Conservation (phyloP, 2,888 invertebrate species). For the Nemotelus nigrinus region DNA sequence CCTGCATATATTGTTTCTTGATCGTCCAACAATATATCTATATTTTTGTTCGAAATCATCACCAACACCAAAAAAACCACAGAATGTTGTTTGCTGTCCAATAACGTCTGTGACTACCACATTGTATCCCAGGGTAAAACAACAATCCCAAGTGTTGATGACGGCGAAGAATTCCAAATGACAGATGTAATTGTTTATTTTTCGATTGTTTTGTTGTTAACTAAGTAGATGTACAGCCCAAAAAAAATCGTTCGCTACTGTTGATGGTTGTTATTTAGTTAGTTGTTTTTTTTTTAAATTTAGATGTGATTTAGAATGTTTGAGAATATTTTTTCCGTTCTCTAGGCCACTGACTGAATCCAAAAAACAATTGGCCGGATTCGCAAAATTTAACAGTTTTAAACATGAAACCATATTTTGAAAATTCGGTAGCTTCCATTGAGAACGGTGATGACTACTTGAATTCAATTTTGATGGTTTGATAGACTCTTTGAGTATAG, state of each 20-base stretch:
- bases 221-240: neutral
- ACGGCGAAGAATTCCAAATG: slow-evolving; percentile 85
- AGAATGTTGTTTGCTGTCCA: slow-evolving; percentile 74
- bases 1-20: too few relatives aligned
- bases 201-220: slow-evolving; percentile 36
- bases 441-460: too few relatives aligned
- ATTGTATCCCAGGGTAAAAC: slow-evolving; percentile 95
- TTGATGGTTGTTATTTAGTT: neutral
- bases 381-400: too few relatives aligned
- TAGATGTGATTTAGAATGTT: neutral
- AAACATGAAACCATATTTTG: too few relatives aligned
- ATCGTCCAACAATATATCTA: too few relatives aligned
- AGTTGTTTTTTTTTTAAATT: neutral
- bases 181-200: slow-evolving; percentile 76
- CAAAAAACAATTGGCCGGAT: too few relatives aligned
- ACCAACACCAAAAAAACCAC: slow-evolving; percentile 39
- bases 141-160: slow-evolving; percentile 92
- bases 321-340: neutral
- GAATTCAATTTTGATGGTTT: too few relatives aligned
- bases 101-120: slow-evolving; percentile 86
- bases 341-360: neutral
- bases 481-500: too few relatives aligned
- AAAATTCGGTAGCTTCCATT: too few relatives aligned
- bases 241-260: neutral
- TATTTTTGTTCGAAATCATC: too few relatives aligned